Evolutionary conservation across 37 sponge, comb jelly and placozoan species (phyloP), one percentile per base, ranked within the genome.

Genomic region (Aplysina aerophoba): DNA sequence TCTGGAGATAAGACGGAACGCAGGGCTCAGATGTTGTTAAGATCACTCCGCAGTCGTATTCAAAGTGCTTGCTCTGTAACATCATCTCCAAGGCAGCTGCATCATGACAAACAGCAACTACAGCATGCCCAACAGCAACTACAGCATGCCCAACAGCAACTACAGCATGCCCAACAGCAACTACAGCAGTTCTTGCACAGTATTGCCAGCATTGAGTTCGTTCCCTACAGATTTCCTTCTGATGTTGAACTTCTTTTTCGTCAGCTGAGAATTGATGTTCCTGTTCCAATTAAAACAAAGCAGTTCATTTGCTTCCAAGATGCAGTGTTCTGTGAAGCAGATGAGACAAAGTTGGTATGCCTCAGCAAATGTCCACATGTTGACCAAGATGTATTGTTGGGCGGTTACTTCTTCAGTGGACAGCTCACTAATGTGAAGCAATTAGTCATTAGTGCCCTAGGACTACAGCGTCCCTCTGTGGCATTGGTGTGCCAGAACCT

Each of bases 151-250:
- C 50, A 44, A 44, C 50, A 44, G 50, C 50, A 44, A 8, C 50
- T 8, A 44, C 50, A 11, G 50, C 8, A 8, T 44, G 50, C 8
- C 50, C 50, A 3, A 44, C 50, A 44, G 50, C 50, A 44, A 8
- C 54, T 75, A 8, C 15, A 4, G n/a, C 54, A 41, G 0, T 75
- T 75, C 44, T 44, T 75, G 15, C 44, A 15, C n/a, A 24, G 25
- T 25, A 75, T 75, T 53, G 78, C 78, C 41, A 25, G 41, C 54
- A 75, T 75, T 41, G 41, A 40, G 16, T 75, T 75, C 3, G 53
- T 75, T 75, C 78, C 78, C 50, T 44, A 44, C 8, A 44, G 8
- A 8, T 11, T 44, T 44, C 27, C n/a, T 62, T 25, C 27, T 62
- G 27, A 27, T 14, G 4, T 62, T 4, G 71, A 69, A 34, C 34